Conservation (phyloP, 2,888 invertebrate genomes). For the Acleris emargana region DNA sequence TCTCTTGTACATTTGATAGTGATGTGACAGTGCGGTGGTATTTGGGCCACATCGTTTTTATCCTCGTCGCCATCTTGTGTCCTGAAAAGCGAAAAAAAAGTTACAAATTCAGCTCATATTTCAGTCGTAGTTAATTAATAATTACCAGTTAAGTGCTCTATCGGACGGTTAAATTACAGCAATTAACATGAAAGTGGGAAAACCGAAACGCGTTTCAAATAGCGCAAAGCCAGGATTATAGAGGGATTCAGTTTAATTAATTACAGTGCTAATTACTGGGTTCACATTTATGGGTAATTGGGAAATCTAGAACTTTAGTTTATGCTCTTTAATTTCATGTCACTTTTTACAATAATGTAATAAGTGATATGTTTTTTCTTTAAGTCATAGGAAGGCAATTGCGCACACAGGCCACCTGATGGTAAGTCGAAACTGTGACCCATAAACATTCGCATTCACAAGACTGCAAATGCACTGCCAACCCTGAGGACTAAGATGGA, state of each 20-base stretch:
- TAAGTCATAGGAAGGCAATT: too few relatives aligned
- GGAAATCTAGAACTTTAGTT: too few relatives aligned
- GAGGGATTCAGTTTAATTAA: neutral
- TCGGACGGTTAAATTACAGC: neutral
- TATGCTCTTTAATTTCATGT: too few relatives aligned
- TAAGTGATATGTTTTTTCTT: too few relatives aligned
- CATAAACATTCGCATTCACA: too few relatives aligned
- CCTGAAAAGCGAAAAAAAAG: constrained; percentile 50
- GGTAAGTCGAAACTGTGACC: too few relatives aligned
- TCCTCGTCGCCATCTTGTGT: constrained; percentile 68
- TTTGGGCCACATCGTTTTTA: constrained; percentile 70
- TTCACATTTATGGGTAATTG: too few relatives aligned
- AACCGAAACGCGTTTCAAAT: neutral
- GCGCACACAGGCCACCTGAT: too few relatives aligned
- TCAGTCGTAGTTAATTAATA: neutral
- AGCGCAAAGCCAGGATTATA: neutral
- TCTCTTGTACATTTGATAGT: constrained; percentile 96
- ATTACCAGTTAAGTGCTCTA: neutral
- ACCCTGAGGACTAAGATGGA: too few relatives aligned
- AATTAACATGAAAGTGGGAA: constrained; percentile 1
- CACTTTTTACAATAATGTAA: too few relatives aligned
- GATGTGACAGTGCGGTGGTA: constrained; percentile 95
- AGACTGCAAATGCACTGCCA: too few relatives aligned
- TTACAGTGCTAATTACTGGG: constrained; percentile 1
- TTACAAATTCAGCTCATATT: neutral